phyloP scores from a whole-genome alignment of 1,140 invertebrate species.

The Zaprionus nigranus region DNA sequence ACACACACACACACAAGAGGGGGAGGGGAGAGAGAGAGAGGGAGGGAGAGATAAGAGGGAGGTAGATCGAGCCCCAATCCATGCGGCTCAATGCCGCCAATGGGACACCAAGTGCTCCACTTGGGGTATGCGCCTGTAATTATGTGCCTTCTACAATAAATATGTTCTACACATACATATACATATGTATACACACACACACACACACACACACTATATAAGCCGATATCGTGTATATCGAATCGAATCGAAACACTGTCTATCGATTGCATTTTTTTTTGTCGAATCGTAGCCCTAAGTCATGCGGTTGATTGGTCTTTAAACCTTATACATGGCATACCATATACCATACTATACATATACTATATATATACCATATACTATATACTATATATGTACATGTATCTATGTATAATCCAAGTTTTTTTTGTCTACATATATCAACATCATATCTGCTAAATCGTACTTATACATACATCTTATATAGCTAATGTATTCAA shows the following conservation, averaged over 20 bases:
- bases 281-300: constrained; percentile 59
- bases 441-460: constrained; percentile 55
- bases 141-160: constrained; percentile 78
- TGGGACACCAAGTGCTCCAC: constrained; percentile 29
- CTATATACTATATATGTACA: constrained; percentile 3
- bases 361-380: constrained; percentile 4
- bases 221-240: constrained; percentile 9
- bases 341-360: not conserved
- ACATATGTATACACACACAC: constrained; percentile 42
- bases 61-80: constrained; percentile 19
- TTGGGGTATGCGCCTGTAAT: constrained; percentile 65
- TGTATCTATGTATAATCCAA: constrained; percentile 18
- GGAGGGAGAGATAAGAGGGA: constrained; percentile 3
- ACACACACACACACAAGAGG: constrained; percentile 14
- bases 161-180: constrained; percentile 49
- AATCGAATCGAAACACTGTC: constrained; percentile 40
- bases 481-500: constrained; percentile 73
- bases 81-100: constrained; percentile 41
- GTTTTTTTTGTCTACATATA: constrained; percentile 46
- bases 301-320: constrained; percentile 71
- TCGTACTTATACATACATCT: constrained; percentile 43
- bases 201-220: constrained; percentile 31
- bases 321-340: constrained; percentile 5
- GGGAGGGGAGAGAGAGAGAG: not conserved
- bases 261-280: constrained; percentile 50